Base-by-base conservation (phyloP, 2,113 vertebrate species). In the Lepus americanus region DNA sequence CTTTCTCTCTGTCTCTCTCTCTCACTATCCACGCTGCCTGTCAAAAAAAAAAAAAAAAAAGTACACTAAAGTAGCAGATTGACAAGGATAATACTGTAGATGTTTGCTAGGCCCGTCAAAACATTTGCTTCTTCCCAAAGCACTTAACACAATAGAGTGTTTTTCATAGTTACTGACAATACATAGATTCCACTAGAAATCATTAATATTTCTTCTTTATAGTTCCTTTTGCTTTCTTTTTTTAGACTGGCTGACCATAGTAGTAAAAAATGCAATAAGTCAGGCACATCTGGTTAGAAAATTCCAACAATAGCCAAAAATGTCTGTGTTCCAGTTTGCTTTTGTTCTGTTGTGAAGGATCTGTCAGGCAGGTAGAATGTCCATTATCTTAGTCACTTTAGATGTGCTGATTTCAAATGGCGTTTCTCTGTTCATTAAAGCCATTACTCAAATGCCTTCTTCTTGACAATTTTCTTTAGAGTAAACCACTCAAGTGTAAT, bases 231-330 rank as follows among this genome's bases (percentile, higher is more conserved):
- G n/a, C 36, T 61, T 36, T 76, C 39, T 67, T 49, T 25, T 93
- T 92, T 69, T 63, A 90, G 91, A 84, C 25, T 67, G 70, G 2
- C 70, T 61, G 16, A 33, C 66, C 64, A 83, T 76, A 94, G 83
- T 85, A 72, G 29, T 83, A 89, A 79, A 87, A 92, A 92, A n/a
- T 76, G 27, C 49, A 80, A 17, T 63, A 95, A 95, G 67, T 72
- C 33, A 92, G 77, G 14, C 25, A 76, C 33, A 17, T 17, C 23
- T 92, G 36, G 66, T 9, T 92, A 70, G 76, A 87, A 83, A 90
- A 94, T 87, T 89, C 80, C 92, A 88, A 92, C 14, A 72, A 83
- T 66, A 87, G 51, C 33, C 33, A 79, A 83, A 74, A 89, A 55
- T 39, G 19, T 67, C 51, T 94, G 67, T 39, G 44, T 20, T 66